Percentiles rank a stretch among this genome's conserved stretches.
Conservation (phyloP, 2,888 invertebrate species). For the Cephus sareptanus region DNA sequence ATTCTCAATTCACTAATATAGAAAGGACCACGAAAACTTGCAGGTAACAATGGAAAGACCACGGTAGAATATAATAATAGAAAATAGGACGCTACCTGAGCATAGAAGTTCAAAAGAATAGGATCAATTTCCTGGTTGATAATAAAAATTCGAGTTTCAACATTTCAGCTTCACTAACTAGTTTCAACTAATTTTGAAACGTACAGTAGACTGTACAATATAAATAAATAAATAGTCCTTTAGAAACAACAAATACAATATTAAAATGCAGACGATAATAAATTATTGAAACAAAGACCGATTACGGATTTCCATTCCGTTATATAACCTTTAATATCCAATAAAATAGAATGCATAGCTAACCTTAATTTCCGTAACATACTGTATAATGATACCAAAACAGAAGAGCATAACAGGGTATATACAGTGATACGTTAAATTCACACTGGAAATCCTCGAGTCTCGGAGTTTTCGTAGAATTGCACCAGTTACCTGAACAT, state of each 20-base stretch:
- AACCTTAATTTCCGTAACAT: background rate
- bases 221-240: background rate
- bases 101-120: background rate
- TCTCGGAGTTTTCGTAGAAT: background rate
- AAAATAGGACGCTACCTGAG: background rate
- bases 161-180: background rate
- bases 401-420: background rate
- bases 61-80: background rate
- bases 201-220: background rate
- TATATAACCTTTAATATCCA: conserved; percentile 31
- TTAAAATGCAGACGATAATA: background rate
- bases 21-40: background rate
- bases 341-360: background rate
- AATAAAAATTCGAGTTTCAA: background rate
- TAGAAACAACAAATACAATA: background rate
- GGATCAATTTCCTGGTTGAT: background rate
- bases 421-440: background rate
- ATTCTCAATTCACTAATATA: background rate
- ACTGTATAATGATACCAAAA: background rate
- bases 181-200: background rate
- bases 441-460: background rate
- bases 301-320: conserved; percentile 33
- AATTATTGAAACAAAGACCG: too few relatives aligned
- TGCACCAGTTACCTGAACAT: background rate
- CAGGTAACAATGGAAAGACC: background rate